Base-by-base conservation (phyloP, 2,888 invertebrate genomes). In the Nasonovia ribisnigri region DNA sequence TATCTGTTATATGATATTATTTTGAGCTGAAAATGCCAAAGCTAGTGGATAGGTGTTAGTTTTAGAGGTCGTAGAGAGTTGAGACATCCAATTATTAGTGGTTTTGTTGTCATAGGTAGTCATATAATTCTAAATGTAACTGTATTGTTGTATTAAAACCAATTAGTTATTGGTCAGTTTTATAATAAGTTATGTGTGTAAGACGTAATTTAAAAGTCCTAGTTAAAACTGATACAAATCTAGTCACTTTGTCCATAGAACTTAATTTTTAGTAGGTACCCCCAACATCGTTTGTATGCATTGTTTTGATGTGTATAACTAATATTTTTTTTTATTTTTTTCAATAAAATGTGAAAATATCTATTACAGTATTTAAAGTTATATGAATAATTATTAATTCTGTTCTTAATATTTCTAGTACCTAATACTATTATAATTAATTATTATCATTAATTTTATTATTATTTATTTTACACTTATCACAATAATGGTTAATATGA, bases 171-270 rank as follows among this genome's bases (percentile, higher is more conserved):
- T 77, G 36, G 20, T 20, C 20, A 77, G 36, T 77, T 42, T 77
- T 77, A 77, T 36, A 36, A 77, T 77, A 77, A 77, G 20, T 36
- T 77, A 77, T 42, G 36, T 42, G 77, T 91, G 36, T 42, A 84
- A 54, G 43, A 57, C 26, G 29, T 92, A 60, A 43, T 84, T n/a
- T 77, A 43, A 91, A 91, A 43, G 13, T 54, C 54, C 36, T 77
- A 77, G 77, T 8, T 77, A 36, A 20, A 20, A 77, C 77, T 54
- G 51, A 36, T 84, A 43, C 13, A 43, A 92, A 51, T 92, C 92
- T 92, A 92, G 92, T 92, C 92, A 92, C 88, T 88, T 89, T 92
- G 84, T 89, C 13, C 3, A 84, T 46, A 88, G 43, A 60, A 51
- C 11, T 54, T 10, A 10, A 36, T 48, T 26, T 57, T 57, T 26